A percentile compares a stretch with the other conserved stretches of the same genome.
These are phyloP conservation scores for Lasiurus cinereus DNA, from an alignment of 2,113 vertebrate genomes.

Conservation along the genomic window DNA sequence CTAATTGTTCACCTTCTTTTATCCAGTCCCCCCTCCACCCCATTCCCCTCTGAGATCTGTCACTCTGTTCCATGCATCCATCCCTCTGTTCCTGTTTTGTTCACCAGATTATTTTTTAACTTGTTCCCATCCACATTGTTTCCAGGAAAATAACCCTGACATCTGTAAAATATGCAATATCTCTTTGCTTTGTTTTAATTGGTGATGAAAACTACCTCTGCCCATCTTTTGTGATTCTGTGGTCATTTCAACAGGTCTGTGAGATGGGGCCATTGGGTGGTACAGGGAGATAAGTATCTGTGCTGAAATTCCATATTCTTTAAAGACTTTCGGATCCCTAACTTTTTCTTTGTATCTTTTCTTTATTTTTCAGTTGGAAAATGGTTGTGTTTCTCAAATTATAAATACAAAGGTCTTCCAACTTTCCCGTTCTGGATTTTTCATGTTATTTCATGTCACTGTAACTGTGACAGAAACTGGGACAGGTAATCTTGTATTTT, in stretches of 20 bases:
- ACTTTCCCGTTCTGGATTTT: conserved; percentile 77
- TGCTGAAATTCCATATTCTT: not conserved
- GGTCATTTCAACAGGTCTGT: not conserved
- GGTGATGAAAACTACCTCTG: not conserved
- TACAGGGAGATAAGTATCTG: not conserved
- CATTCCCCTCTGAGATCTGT: no score
- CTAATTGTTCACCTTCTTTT: no score
- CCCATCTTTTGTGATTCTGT: not conserved
- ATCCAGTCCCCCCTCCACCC: no score
- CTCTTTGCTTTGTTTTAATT: not conserved
- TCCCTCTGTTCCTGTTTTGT: no score
- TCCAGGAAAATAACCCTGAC: not conserved
- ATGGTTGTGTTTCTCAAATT: conserved; percentile 81
- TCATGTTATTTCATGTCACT: conserved; percentile 68
- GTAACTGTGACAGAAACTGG: conserved; percentile 83
- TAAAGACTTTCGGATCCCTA: not conserved
- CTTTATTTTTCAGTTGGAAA: conserved; percentile 83
- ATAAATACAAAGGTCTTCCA: conserved; percentile 81
- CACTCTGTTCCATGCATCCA: no score
- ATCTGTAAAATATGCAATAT: not conserved
- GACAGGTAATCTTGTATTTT: conserved; percentile 83
- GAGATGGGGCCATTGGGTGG: not conserved
- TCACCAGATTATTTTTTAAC: not conserved
- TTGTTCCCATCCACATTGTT: not conserved
- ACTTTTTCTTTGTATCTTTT: not conserved